Evolutionary conservation across 2,797 vertebrate genomes (phyloP).

Genomic region (Arnoldichthys spilopterus): DNA sequence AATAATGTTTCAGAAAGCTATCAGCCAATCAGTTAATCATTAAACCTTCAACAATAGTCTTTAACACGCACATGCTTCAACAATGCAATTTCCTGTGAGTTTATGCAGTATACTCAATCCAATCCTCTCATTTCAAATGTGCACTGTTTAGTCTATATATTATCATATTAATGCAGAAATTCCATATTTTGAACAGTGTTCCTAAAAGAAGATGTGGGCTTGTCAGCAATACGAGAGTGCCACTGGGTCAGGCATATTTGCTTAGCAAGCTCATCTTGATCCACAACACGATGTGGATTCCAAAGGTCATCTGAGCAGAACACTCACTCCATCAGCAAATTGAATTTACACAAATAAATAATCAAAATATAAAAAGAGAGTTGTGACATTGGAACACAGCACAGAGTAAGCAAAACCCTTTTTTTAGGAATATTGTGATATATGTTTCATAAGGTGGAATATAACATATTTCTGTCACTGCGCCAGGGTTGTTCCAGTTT

Average conservation of each 20-base stretch:
- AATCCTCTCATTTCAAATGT: not conserved
- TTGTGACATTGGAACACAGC: not conserved
- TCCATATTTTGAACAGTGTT: not conserved
- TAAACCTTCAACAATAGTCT: not conserved
- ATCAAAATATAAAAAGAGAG: not conserved
- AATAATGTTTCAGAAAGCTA: not conserved
- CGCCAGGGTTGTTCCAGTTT: constrained; percentile 19
- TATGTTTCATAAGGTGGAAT: not conserved
- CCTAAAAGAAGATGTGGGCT: constrained; percentile 4
- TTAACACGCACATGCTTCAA: not conserved
- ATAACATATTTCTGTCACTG: not conserved
- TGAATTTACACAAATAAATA: not conserved
- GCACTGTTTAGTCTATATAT: not conserved
- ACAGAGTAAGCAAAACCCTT: not conserved
- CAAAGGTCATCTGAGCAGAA: constrained; percentile 67
- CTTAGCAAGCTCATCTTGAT: constrained; percentile 54
- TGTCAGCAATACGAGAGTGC: constrained; percentile 19
- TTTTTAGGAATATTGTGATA: not conserved
- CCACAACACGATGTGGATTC: constrained; percentile 58
- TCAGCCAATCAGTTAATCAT: not conserved
- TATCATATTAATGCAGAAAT: not conserved
- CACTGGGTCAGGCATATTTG: constrained; percentile 61
- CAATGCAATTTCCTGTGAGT: not conserved
- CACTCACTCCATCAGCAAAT: constrained; percentile 16
- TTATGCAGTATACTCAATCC: not conserved